These are phyloP conservation scores for Cantharis nigra DNA, from an alignment of 2,888 invertebrate genomes.

Conservation along the genomic window DNA sequence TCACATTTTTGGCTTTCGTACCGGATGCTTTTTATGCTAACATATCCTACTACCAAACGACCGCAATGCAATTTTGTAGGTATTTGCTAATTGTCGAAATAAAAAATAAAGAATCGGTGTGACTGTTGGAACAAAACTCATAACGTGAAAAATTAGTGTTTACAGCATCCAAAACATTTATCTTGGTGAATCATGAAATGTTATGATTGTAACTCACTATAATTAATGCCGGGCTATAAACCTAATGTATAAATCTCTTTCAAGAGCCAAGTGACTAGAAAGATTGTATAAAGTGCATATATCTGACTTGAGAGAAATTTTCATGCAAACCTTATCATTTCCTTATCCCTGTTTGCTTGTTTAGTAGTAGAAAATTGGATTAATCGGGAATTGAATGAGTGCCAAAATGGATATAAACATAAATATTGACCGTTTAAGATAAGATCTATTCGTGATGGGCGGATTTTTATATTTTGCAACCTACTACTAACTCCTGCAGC, in stretches of 20 bases:
- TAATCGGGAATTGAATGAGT: neutral
- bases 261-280: constrained; percentile 6
- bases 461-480: too few species aligned
- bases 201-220: constrained; percentile 17
- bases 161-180: neutral
- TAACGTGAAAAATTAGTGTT: neutral
- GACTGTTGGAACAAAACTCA: neutral
- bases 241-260: constrained; percentile 1
- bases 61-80: neutral
- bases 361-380: neutral
- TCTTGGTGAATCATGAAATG: constrained; percentile 14
- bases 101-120: neutral
- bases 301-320: neutral
- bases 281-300: neutral
- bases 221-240: constrained; percentile 19
- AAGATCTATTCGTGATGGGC: neutral
- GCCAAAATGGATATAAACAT: neutral
- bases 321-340: neutral
- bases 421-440: neutral
- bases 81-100: neutral
- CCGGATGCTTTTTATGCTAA: neutral
- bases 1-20: neutral
- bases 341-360: neutral
- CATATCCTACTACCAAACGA: neutral
- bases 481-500: neutral